These are phyloP conservation scores for Rousettus leschenaultii DNA, from an alignment of 2,113 vertebrate genomes.

Conservation along the genomic window DNA sequence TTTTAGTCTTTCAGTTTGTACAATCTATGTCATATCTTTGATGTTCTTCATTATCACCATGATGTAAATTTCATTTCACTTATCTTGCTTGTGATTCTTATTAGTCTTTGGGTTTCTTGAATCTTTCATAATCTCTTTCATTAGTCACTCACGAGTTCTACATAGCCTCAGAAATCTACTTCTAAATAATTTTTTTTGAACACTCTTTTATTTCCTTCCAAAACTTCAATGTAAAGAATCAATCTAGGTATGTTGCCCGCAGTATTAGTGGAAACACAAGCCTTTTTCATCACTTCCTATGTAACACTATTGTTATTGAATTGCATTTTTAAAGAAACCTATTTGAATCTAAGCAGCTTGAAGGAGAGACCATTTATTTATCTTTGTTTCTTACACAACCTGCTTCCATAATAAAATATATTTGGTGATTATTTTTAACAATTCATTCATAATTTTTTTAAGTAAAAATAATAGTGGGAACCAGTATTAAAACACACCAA, in stretches of 20 bases:
- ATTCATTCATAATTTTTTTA: not conserved
- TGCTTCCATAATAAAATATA: not conserved
- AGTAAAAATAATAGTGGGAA: not conserved
- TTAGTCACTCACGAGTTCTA: not conserved
- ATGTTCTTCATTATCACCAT: not conserved
- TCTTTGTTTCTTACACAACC: not conserved
- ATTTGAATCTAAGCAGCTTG: not conserved
- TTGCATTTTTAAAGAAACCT: not conserved
- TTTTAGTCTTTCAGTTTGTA: not conserved
- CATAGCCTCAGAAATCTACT: not conserved
- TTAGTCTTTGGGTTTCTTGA: not conserved
- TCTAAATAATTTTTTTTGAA: not conserved
- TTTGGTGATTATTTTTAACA: not conserved
- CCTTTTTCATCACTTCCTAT: not conserved
- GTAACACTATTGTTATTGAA: not conserved
- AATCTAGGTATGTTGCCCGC: not conserved
- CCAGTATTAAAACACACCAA: not conserved
- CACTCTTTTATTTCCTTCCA: not conserved
- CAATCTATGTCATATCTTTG: not conserved
- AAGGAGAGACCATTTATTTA: not conserved
- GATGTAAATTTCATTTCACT: not conserved
- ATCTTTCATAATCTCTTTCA: not conserved
- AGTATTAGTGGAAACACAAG: not conserved
- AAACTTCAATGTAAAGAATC: not conserved
- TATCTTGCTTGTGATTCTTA: not conserved